Evolutionary conservation across 2,797 vertebrate species (phyloP).

Genomic region (Pantherophis vulpinus): DNA sequence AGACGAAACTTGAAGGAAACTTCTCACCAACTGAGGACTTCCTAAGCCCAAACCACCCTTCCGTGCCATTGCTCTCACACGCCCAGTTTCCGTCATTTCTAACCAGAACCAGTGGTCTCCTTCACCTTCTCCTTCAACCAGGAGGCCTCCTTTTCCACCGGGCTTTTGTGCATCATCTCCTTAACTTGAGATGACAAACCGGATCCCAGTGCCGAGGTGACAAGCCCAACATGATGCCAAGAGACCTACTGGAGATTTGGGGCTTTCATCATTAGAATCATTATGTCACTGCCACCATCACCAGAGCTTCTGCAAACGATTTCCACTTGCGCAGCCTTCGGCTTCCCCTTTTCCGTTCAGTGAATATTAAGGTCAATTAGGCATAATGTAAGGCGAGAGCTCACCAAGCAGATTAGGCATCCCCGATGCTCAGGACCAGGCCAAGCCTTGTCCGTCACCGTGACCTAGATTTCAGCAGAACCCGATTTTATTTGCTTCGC

Average conservation of each 20-base stretch:
- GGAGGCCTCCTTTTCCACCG: not conserved
- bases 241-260: conserved; percentile 23
- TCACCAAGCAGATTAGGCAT: conserved; percentile 83
- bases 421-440: conserved; percentile 72
- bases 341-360: conserved; percentile 75
- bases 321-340: conserved; percentile 67
- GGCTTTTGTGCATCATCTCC: not conserved
- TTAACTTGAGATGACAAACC: not conserved
- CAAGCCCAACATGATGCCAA: not conserved
- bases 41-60: not conserved
- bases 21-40: not conserved
- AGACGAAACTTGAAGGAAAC: not conserved
- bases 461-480: conserved; percentile 84
- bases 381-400: conserved; percentile 77
- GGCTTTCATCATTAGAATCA: too few relatives aligned
- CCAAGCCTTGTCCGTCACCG: conserved; percentile 78
- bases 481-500: conserved; percentile 76
- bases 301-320: conserved; percentile 55
- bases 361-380: conserved; percentile 89
- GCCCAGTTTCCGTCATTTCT: not conserved
- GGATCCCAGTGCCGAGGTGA: not conserved
- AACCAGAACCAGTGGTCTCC: not conserved
- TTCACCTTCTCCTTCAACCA: too few relatives aligned
- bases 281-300: not conserved
- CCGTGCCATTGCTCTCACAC: not conserved